phyloP scores from a whole-genome alignment of 2,113 vertebrate species.

The Brienomyrus brachyistius region DNA sequence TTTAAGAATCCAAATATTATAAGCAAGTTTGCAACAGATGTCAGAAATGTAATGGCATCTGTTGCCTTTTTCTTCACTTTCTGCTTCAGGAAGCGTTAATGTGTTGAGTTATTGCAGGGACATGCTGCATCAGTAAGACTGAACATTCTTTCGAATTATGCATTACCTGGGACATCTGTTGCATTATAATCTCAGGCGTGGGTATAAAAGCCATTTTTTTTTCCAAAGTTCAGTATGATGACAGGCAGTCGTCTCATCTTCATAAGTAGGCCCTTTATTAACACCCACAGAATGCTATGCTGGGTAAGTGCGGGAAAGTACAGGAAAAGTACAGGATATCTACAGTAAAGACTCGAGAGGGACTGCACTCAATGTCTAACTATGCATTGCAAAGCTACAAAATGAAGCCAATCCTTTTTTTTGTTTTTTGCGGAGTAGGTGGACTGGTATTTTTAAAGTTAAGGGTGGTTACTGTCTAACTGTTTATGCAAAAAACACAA shows the following conservation, averaged over 20 bases:
- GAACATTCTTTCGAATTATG: background rate
- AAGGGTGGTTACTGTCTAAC: background rate
- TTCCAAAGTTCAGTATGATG: background rate
- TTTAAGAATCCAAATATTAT: background rate
- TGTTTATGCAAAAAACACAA: background rate
- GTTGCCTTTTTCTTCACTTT: background rate
- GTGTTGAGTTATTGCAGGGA: background rate
- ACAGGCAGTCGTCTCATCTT: background rate
- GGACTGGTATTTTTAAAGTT: background rate
- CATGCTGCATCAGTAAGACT: background rate
- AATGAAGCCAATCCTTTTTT: background rate
- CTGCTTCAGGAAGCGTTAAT: background rate
- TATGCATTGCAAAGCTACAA: background rate
- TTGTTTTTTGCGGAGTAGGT: background rate
- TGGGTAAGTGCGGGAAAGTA: background rate
- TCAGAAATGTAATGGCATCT: background rate
- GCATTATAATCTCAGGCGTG: background rate
- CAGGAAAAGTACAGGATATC: background rate
- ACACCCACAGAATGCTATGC: background rate
- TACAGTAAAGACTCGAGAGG: background rate
- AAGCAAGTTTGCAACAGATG: background rate
- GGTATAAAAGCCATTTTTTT: background rate
- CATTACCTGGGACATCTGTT: background rate
- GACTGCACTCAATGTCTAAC: background rate
- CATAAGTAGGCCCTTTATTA: background rate